Base-by-base conservation (phyloP, 1,140 invertebrate genomes). In the Drosophila miranda region DNA sequence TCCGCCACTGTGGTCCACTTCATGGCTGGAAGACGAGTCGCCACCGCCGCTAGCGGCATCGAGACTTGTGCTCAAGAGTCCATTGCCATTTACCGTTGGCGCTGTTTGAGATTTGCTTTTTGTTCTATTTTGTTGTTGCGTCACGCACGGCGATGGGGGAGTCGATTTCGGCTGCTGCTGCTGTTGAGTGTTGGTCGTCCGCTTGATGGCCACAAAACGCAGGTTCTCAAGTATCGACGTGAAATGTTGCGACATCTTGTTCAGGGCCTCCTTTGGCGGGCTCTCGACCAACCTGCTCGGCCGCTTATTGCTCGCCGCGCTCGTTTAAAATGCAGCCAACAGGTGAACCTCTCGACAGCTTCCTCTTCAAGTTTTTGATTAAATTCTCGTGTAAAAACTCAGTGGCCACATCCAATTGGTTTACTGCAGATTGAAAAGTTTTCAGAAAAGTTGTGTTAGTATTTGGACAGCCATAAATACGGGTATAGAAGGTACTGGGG, bases 211-310 rank as follows among this genome's bases (percentile, higher is more conserved):
- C 67, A 90, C 90, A 71, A 91, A 89, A 53, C 89, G 88, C 70
- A 91, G 67, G 63, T 91, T 90, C 75, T 91, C 90, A 57, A 91
- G 60, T 79, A 91, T 91, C 63, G 90, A 88, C 62, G 83, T 77
- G 67, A 91, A 90, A 62, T 91, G 90, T 69, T 90, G 88, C 66
- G 90, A 91, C 90, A 91, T 91, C 77, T 78, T 89, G 80, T 74
- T 56, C 43, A 42, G 59, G 58, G 34, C 50, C 38, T n/a, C 56
- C 28, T 63, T 51, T 30, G 42, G 13, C 42, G 43, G 38, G 43
- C 46, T 45, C 42, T 53, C 30, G 30, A 34, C 30, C 30, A 8
- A 9, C 30, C 30, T 34, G 2, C 42, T 38, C 34, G 43, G 53
- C 52, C 58, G 62, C 57, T 11, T 34, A 11, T 71, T 63, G 62